A percentile compares a stretch with the other conserved stretches of the same genome.
Conservation (phyloP, 1,140 invertebrate genomes). For the Zaprionus nigranus region DNA sequence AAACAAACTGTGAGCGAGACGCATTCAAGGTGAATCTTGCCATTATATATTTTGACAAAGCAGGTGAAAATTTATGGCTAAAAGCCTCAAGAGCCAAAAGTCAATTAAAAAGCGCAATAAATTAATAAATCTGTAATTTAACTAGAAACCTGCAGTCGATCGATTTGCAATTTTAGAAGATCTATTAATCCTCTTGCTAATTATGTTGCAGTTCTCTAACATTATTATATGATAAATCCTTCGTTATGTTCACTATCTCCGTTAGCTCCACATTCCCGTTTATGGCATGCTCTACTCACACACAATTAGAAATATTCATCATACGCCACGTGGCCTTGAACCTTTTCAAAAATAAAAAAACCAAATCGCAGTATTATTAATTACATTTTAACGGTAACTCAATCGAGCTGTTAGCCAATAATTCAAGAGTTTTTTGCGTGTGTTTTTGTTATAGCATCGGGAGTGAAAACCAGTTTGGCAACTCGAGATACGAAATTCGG, state of each 20-base stretch:
- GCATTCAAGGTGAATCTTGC: slow-evolving; percentile 71
- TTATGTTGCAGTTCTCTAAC: background rate
- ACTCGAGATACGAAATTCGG: slow-evolving; percentile 35
- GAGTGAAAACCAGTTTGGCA: slow-evolving; percentile 57
- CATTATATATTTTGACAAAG: slow-evolving; percentile 64
- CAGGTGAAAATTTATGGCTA: slow-evolving; percentile 69
- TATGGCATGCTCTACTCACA: slow-evolving; percentile 61
- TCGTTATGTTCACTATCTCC: background rate
- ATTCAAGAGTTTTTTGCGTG: slow-evolving; percentile 32
- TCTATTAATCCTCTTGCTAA: background rate
- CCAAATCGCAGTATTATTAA: slow-evolving; percentile 68
- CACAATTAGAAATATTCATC: slow-evolving; percentile 56
- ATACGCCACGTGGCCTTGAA: slow-evolving; percentile 70
- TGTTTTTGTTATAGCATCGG: background rate
- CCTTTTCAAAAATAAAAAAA: slow-evolving; percentile 35
- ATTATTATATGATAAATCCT: background rate
- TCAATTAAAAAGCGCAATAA: slow-evolving; percentile 38
- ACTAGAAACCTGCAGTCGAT: slow-evolving; percentile 29
- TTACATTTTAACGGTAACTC: slow-evolving; percentile 72
- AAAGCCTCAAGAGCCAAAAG: slow-evolving; percentile 8
- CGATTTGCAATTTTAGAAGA: background rate
- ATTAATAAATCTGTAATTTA: slow-evolving; percentile 47
- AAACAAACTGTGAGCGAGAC: slow-evolving; percentile 36
- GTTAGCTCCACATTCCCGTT: slow-evolving; percentile 5
- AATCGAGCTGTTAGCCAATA: slow-evolving; percentile 46